Evolutionary conservation across 2,113 vertebrate species (phyloP), one percentile per base, ranked within the genome.

Genomic region (Numenius arquata): DNA sequence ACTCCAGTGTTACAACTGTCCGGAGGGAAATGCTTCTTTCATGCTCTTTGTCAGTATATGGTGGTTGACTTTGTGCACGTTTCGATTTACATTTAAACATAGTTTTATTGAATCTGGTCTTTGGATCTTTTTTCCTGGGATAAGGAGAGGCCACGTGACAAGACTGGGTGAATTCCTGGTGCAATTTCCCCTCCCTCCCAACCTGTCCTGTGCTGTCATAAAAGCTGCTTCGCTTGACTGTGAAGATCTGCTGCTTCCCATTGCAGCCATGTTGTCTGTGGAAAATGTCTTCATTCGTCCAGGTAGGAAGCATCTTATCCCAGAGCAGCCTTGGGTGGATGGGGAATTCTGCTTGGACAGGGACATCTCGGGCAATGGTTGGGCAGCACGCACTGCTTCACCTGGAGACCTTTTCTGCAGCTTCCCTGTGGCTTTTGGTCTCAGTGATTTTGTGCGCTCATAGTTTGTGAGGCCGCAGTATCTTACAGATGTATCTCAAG

Each of bases 221-320:
- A 99, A 99, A 97, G 98, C 99, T 29, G 99, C 99, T 26, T 98
- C 99, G 40, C 93, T 99, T 3, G 98, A 98, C 79, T 99, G 98
- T 95, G 98, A 99, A 95, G 98, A 99, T 92, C 94, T 99, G 38
- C 97, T 99, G 89, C 99, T 99, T 40, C 98, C 99, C 36, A 98
- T 99, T 75, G 99, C 99, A 22, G 99, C 99, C 68, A 99, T 99
- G 99, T 88, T 99, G 27, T 99, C 99, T 4, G 99, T 99, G 76
- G 99, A 99, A 96, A 99, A 99, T 50, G 98, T 99, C 97, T 99
- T 99, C 97, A 99, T 99, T 94, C 98, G 99, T 47, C 99, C 99
- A 98, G 99, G 99, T 99, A 97, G 91, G 93, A 67, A 82, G 2
- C 10, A 10, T 9, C 8, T 65, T 38, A 34, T 34, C 47, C 81